phyloP scores from a whole-genome alignment of 2,888 invertebrate genomes.

The Oscheius sp. region DNA sequence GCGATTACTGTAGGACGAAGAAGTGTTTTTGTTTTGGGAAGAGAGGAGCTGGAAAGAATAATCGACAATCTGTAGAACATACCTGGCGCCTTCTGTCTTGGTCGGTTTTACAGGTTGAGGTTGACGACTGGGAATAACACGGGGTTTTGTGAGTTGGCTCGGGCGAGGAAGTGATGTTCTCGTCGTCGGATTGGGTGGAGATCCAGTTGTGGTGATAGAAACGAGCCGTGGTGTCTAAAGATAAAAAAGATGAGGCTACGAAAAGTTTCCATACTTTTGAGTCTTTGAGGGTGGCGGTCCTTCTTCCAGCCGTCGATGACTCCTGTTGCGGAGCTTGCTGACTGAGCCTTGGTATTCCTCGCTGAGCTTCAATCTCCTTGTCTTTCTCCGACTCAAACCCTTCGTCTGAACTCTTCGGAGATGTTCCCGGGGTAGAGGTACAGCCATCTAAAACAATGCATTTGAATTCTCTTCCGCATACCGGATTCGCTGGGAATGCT shows the following conservation, averaged over 20 bases:
- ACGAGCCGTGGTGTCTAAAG: constrained; percentile 29
- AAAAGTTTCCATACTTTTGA: neutral
- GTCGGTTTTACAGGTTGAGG: neutral
- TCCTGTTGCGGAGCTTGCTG: neutral
- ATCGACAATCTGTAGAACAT: too few species aligned
- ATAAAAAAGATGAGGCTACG: neutral
- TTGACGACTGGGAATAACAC: neutral
- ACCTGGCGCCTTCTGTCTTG: neutral
- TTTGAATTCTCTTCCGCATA: neutral
- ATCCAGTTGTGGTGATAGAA: constrained; percentile 29
- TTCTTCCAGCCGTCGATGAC: neutral
- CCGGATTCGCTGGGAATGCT: constrained; percentile 16
- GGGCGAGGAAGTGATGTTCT: neutral
- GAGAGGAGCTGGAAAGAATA: neutral
- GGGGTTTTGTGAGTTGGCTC: neutral
- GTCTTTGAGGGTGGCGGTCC: neutral
- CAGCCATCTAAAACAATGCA: constrained; percentile 25
- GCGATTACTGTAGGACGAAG: neutral
- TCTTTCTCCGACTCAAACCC: constrained; percentile 40
- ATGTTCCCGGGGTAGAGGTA: constrained; percentile 29
- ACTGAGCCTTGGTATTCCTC: too few species aligned
- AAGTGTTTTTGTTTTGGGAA: neutral
- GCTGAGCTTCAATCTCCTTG: neutral
- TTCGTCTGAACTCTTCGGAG: constrained; percentile 38
- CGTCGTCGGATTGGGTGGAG: neutral